phyloP scores from a whole-genome alignment of 2,888 invertebrate species.

The Globia sparganii region DNA sequence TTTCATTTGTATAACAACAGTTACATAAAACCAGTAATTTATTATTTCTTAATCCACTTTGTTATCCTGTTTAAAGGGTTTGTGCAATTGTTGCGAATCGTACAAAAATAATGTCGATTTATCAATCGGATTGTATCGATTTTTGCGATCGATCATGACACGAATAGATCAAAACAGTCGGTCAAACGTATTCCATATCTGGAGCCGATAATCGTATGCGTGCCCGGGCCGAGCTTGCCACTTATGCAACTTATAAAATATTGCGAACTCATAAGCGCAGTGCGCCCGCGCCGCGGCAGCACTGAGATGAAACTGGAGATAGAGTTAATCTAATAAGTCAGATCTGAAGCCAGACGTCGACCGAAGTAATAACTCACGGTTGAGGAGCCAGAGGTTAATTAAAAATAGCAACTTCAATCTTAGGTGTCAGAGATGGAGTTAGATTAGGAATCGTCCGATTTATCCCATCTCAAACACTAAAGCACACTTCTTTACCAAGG shows the following conservation, averaged over 20 bases:
- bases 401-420: slow-evolving; percentile 90
- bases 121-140: slow-evolving; percentile 64
- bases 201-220: slow-evolving; percentile 82
- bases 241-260: slow-evolving; percentile 88
- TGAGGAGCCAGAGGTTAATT: slow-evolving; percentile 89
- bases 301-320: slow-evolving; percentile 86
- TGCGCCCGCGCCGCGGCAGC: slow-evolving; percentile 75
- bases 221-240: slow-evolving; percentile 73
- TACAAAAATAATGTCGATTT: slow-evolving; percentile 60
- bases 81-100: slow-evolving; percentile 74
- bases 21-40: slow-evolving; percentile 84
- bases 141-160: slow-evolving; percentile 76
- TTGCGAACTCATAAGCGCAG: slow-evolving; percentile 86
- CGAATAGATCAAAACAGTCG: slow-evolving; percentile 79
- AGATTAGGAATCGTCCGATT: slow-evolving; percentile 82
- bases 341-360: slow-evolving; percentile 87
- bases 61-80: slow-evolving; percentile 77
- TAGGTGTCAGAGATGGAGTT: slow-evolving; percentile 84
- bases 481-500: slow-evolving; percentile 60
- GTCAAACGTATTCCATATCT: slow-evolving; percentile 80
- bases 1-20: slow-evolving; percentile 84
- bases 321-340: slow-evolving; percentile 90
- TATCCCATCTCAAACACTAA: slow-evolving; percentile 74
- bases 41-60: slow-evolving; percentile 83
- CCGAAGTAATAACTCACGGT: slow-evolving; percentile 87